Evolutionary conservation across 1,140 invertebrate genomes (phyloP).

Genomic region (Aphelenchoides fujianensis): DNA sequence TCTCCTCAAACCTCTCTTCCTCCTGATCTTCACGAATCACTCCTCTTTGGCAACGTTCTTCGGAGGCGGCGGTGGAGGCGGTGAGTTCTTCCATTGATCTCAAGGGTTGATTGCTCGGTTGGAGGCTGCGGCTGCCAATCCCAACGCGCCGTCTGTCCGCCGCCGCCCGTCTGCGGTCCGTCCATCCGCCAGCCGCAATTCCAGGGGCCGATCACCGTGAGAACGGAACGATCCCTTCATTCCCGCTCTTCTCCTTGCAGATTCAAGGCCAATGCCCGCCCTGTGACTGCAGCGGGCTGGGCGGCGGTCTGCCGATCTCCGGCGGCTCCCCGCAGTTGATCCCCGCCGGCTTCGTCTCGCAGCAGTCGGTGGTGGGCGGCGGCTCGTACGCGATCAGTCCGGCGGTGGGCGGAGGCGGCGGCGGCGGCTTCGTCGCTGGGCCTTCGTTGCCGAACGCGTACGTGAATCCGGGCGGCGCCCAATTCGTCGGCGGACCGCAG

Average conservation of each 20-base stretch:
- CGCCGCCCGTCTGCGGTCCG: neutral
- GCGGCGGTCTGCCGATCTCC: neutral
- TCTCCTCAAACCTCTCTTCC: no score
- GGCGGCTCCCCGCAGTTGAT: neutral
- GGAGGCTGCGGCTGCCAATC: neutral
- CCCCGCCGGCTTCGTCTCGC: neutral
- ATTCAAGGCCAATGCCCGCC: constrained; percentile 1
- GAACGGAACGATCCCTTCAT: neutral
- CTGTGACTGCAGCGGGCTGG: neutral
- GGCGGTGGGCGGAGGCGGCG: no score
- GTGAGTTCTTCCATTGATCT: no score
- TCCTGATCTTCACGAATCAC: no score
- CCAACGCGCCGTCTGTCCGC: neutral
- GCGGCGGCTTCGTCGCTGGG: neutral
- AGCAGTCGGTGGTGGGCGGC: neutral
- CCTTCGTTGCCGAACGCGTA: neutral
- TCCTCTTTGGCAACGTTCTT: no score
- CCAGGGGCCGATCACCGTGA: neutral
- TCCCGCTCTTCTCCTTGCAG: neutral
- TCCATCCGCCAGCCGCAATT: constrained; percentile 3
- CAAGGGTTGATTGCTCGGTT: no score
- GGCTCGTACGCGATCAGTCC: neutral
- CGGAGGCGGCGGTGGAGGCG: no score
- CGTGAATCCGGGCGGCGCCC: neutral
- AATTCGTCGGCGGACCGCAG: neutral